phyloP scores from a whole-genome alignment of 1,140 invertebrate species.

The Aphelenchoides fujianensis region DNA sequence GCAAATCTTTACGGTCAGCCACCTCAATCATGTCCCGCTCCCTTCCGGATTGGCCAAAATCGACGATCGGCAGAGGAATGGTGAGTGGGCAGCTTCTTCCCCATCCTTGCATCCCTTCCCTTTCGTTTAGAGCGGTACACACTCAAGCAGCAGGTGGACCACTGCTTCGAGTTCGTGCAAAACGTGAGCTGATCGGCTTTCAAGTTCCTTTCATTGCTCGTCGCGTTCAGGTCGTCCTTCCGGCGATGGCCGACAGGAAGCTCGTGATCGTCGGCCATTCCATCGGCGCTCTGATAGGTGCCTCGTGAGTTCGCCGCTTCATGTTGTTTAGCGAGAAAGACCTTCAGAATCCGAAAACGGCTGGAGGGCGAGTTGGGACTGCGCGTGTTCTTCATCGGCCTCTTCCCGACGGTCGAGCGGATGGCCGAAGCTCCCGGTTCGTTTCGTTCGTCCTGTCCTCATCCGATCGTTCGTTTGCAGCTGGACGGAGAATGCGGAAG shows the following conservation, averaged over 20 bases:
- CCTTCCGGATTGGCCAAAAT: constrained; percentile 26
- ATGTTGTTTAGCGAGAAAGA: neutral
- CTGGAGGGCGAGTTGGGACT: constrained; percentile 17
- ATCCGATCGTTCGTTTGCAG: neutral
- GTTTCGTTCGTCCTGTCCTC: neutral
- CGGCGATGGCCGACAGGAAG: constrained; percentile 11
- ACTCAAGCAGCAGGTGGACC: constrained; percentile 7
- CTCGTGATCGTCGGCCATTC: constrained; percentile 18
- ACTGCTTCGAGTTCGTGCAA: constrained; percentile 3
- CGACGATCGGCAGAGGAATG: neutral
- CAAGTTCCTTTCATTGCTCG: no score
- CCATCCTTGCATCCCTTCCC: no score
- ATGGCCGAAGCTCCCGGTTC: constrained; percentile 17
- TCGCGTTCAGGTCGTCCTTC: constrained; percentile 3
- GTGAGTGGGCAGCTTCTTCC: neutral
- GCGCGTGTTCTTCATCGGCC: neutral
- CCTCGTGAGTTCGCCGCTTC: neutral
- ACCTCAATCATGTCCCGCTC: constrained; percentile 45
- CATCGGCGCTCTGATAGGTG: constrained; percentile 11
- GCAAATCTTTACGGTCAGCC: constrained; percentile 46
- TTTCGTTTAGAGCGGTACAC: constrained; percentile 14
- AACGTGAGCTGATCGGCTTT: no score
- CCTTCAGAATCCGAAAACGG: constrained; percentile 3
- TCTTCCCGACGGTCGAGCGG: constrained; percentile 11
- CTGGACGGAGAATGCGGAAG: constrained; percentile 1